These are phyloP conservation scores for Poecilus cupreus DNA, from an alignment of 2,888 invertebrate genomes.

Conservation along the genomic window DNA sequence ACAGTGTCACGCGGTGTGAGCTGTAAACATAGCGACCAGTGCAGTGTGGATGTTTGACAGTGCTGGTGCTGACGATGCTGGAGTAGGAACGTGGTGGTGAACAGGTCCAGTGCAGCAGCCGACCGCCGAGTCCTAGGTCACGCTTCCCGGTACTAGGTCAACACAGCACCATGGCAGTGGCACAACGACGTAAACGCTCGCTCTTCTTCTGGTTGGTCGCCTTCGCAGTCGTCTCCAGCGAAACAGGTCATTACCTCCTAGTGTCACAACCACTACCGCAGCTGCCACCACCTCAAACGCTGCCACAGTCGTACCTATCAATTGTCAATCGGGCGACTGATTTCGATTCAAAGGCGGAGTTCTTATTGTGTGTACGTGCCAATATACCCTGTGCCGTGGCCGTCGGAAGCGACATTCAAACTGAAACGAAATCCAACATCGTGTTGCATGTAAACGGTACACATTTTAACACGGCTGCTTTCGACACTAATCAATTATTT, in stretches of 20 bases:
- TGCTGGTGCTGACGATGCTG: conserved; percentile 17
- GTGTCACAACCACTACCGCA: not conserved
- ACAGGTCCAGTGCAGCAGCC: not conserved
- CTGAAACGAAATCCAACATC: not conserved
- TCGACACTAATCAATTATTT: conserved; percentile 29
- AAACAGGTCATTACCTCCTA: conserved; percentile 52
- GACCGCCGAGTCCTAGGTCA: not conserved
- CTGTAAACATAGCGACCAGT: not conserved
- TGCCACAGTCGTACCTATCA: not conserved
- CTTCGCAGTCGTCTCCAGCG: conserved; percentile 53
- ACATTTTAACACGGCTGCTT: not conserved
- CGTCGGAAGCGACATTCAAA: not conserved
- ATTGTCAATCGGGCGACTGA: not conserved
- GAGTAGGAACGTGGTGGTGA: not conserved
- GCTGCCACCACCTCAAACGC: not conserved
- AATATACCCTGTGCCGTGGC: not conserved
- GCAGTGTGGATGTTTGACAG: conserved; percentile 8
- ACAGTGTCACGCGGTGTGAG: conserved; percentile 1
- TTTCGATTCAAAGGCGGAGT: not conserved
- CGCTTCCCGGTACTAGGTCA: conserved; percentile 25
- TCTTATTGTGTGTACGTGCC: not conserved
- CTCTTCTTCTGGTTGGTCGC: conserved; percentile 42
- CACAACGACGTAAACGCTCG: conserved; percentile 39
- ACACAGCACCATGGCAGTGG: not conserved
- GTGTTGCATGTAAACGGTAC: not conserved